Base-by-base conservation (phyloP, 2,797 vertebrate species). In the Megaceryle alcyon region DNA sequence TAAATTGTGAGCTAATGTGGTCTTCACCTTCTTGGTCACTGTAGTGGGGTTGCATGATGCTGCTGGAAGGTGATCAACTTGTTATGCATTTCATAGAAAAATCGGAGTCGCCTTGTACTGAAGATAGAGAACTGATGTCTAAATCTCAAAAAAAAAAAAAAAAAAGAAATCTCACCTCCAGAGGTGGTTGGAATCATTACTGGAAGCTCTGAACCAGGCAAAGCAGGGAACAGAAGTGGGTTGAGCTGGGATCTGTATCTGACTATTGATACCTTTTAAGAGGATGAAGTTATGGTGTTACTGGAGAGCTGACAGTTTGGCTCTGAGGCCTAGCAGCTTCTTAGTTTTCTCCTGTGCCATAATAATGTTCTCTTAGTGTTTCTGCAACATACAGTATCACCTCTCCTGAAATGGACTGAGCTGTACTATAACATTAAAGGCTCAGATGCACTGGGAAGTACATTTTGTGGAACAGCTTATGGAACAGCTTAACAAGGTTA, bases 61-160 rank as follows among this genome's bases (percentile, higher is more conserved):
- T 82, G 70, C 69, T 80, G 48, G 70, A 39, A 81, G 23, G 29
- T 29, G n/a, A 51, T 31, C 37, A 81, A 16, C n/a, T 37, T 43
- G 41, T 43, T 75, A 25, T 1, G 3, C 7, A 26, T 35, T 46
- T 35, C 16, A 7, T 9, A 28, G 65, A 37, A 54, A 17, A 77
- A 43, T 23, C 19, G 5, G 10, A 59, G 37, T 5, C 21, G 71
- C 14, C 64, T 41, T 15, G 33, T 33, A 60, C 29, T 80, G 69
- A 54, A 28, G 53, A 22, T 2, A 12, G 0, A 0, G 7, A 15
- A 29, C 4, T 60, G 18, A 10, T 49, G 10, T 23, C n/a, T 44
- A 31, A 60, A 53, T 16, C 5, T 11, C 26, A 43, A 17, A 4
- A 2, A 16, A 18, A 22, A 22, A 16, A 35, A 35, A 35, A 35